Evolutionary conservation across 2,888 invertebrate genomes (phyloP).

Genomic region (Drosophila pseudotakahashii): DNA sequence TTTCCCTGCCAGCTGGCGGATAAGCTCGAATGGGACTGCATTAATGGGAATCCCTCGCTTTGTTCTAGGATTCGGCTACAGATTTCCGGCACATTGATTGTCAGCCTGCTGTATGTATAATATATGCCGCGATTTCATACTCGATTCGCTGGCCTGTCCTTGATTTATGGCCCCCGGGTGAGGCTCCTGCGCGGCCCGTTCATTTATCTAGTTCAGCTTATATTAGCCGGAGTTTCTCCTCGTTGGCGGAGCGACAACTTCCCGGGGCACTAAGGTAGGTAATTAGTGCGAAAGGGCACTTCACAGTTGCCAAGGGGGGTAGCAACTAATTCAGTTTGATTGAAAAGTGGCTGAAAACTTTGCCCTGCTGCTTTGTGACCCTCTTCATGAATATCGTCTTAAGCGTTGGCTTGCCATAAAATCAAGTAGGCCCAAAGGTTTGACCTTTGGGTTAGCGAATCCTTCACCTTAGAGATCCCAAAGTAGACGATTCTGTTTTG

Average conservation of each 20-base stretch:
- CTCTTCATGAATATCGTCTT: neutral
- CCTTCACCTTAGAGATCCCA: neutral
- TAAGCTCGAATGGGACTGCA: slow-evolving; percentile 45
- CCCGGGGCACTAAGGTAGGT: neutral
- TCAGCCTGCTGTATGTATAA: slow-evolving; percentile 6
- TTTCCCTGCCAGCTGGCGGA: slow-evolving; percentile 22
- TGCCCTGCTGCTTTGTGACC: neutral
- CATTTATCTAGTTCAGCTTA: slow-evolving; percentile 4
- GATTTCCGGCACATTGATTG: slow-evolving; percentile 26
- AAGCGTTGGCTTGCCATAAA: slow-evolving; percentile 2
- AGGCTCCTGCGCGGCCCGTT: neutral
- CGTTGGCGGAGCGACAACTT: neutral
- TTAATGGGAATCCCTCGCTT: slow-evolving; percentile 34
- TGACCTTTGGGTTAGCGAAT: neutral
- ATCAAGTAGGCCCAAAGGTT: slow-evolving; percentile 5
- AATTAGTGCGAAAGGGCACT: slow-evolving; percentile 20
- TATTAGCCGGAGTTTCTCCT: neutral
- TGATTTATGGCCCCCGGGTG: slow-evolving; percentile 30
- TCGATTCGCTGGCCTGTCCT: slow-evolving; percentile 10
- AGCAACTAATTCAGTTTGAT: slow-evolving; percentile 27
- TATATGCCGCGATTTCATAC: slow-evolving; percentile 24
- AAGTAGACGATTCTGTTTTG: slow-evolving; percentile 1
- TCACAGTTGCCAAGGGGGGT: slow-evolving; percentile 23
- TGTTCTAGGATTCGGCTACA: slow-evolving; percentile 18
- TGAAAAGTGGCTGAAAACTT: slow-evolving; percentile 18